Conservation (phyloP, 2,888 invertebrate genomes). For the Phytoseiulus persimilis region DNA sequence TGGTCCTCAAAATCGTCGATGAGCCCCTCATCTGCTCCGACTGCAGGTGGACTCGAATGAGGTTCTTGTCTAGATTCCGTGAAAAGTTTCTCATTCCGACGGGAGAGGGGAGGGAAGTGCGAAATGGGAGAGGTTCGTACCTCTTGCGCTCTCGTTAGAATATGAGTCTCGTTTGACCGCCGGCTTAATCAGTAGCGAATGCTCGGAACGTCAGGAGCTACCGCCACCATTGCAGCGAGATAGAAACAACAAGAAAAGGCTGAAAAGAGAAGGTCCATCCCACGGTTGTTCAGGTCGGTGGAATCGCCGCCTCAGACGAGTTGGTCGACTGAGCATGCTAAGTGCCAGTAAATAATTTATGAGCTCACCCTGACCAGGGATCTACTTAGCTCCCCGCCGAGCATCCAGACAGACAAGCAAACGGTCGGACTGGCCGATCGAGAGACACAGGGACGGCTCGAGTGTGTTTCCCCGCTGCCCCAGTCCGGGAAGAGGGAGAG, state of each 20-base stretch:
- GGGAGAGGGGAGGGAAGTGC: no score
- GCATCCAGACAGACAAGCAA: background rate
- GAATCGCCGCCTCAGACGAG: background rate
- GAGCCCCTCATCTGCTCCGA: no score
- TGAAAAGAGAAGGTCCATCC: background rate
- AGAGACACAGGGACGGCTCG: background rate
- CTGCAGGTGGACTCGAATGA: no score
- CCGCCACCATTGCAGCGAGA: background rate
- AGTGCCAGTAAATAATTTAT: slow-evolving; percentile 5
- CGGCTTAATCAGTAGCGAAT: background rate
- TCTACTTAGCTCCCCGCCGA: background rate
- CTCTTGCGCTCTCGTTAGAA: no score
- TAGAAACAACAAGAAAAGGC: no score
- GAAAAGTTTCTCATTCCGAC: no score
- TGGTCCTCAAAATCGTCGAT: no score
- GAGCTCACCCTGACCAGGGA: background rate
- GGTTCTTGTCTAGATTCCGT: no score
- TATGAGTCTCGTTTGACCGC: background rate
- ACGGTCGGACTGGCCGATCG: background rate
- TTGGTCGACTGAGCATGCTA: background rate
- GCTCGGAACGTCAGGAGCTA: background rate
- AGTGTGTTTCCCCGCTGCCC: background rate
- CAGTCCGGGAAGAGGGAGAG: background rate
- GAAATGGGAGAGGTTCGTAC: no score
- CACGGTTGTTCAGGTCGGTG: background rate